Evolutionary conservation across 2,113 vertebrate species (phyloP).

Genomic region (Collichthys lucidus): DNA sequence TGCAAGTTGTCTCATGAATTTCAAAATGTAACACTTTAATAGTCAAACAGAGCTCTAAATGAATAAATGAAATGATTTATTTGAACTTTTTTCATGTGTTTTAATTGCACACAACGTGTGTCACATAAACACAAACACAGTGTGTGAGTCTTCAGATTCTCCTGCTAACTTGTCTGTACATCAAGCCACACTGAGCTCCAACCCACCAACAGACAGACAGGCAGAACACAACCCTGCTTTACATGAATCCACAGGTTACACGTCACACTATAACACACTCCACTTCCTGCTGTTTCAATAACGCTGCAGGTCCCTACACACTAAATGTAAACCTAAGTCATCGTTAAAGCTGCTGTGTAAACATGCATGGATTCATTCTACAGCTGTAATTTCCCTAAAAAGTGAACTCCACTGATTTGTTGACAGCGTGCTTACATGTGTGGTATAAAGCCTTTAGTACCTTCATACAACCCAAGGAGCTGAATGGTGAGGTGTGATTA

Average conservation of each 20-base stretch:
- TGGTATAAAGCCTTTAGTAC: too few relatives aligned
- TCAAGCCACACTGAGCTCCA: background rate
- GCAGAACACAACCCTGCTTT: background rate
- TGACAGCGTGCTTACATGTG: too few relatives aligned
- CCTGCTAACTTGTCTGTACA: background rate
- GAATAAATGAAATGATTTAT: too few relatives aligned
- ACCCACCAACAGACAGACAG: background rate
- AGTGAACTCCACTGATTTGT: background rate
- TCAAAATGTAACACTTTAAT: too few relatives aligned
- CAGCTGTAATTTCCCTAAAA: background rate
- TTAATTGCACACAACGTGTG: background rate
- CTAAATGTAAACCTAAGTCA: background rate
- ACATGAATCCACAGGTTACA: background rate
- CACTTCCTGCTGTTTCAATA: background rate
- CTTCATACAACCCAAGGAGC: too few relatives aligned
- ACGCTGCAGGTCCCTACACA: background rate
- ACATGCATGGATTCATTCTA: background rate
- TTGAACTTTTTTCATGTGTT: background rate
- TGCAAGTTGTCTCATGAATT: too few relatives aligned
- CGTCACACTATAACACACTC: background rate
- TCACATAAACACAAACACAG: background rate
- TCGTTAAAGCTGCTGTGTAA: background rate
- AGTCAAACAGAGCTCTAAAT: too few relatives aligned
- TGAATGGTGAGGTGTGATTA: too few relatives aligned
- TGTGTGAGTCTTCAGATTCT: background rate